Evolutionary conservation across 2,113 vertebrate species (phyloP).

Genomic region (Bubo scandiacus): DNA sequence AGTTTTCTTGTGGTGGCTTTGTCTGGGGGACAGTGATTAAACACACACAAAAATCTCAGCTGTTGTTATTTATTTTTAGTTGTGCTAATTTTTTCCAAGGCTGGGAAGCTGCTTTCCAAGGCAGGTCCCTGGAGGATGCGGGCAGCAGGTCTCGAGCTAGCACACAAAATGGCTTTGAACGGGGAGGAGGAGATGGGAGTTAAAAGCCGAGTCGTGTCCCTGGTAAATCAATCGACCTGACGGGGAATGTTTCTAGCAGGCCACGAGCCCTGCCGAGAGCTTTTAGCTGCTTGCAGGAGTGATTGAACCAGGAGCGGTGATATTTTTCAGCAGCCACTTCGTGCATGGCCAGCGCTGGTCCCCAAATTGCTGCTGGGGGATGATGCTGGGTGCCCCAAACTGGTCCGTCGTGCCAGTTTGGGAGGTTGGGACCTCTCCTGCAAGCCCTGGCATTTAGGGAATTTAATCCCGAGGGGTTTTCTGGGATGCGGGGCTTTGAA

Average conservation of each 20-base stretch:
- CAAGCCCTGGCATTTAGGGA: not conserved
- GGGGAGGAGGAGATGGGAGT: constrained; percentile 12
- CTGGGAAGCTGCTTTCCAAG: constrained; percentile 30
- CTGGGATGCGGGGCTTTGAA: not conserved
- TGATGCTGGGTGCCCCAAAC: not conserved
- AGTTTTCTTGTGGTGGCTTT: not conserved
- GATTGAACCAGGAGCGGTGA: not conserved
- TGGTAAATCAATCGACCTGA: constrained; percentile 10
- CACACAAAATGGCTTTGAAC: constrained; percentile 1
- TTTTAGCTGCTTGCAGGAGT: not conserved
- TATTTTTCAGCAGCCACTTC: not conserved
- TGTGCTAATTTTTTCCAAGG: not conserved
- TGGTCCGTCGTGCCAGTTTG: accelerated
- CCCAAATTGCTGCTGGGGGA: not conserved
- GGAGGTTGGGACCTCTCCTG: not conserved
- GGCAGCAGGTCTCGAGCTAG: not conserved
- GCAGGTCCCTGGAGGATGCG: not conserved
- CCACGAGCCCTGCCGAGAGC: not conserved
- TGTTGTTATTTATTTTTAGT: constrained; percentile 31
- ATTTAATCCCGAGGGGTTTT: not conserved
- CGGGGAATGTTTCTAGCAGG: not conserved
- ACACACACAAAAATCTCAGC: not conserved
- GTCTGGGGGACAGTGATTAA: not conserved
- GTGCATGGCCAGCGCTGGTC: accelerated
- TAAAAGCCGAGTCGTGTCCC: constrained; percentile 16